Evolutionary conservation across 2,113 vertebrate genomes (phyloP).

Genomic region (Raja brachyura): DNA sequence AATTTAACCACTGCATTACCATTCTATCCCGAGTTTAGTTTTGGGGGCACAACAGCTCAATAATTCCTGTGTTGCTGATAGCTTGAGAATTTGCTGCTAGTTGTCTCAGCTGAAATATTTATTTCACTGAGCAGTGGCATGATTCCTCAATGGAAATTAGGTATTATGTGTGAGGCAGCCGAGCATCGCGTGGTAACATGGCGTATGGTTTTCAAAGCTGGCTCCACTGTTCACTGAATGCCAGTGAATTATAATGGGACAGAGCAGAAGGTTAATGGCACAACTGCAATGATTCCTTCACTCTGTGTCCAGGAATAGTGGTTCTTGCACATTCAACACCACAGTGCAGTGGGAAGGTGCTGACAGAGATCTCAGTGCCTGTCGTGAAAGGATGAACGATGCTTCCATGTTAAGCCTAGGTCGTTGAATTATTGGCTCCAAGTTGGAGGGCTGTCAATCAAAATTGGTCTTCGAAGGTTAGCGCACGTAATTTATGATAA

Average conservation of each 20-base stretch:
- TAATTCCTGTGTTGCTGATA: background rate
- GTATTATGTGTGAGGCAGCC: background rate
- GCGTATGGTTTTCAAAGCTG: background rate
- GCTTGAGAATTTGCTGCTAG: background rate
- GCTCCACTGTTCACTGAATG: background rate
- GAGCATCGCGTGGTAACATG: background rate
- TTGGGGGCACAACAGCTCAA: background rate
- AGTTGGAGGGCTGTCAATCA: background rate
- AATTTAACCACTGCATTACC: too few species aligned
- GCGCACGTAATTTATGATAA: background rate
- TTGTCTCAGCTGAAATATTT: background rate
- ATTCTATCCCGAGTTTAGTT: background rate
- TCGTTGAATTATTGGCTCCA: background rate
- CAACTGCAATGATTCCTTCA: background rate
- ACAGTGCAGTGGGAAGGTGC: background rate
- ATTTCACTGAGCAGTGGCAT: background rate
- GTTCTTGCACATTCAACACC: background rate
- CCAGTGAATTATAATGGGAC: conserved; percentile 1
- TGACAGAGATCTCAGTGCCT: too few species aligned
- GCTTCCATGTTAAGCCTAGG: too few species aligned
- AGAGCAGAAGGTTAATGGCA: background rate
- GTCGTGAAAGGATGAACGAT: too few species aligned
- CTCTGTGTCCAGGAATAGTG: background rate
- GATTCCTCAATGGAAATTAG: background rate
- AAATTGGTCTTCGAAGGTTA: background rate